These are phyloP conservation scores for Conopomorpha cramerella DNA, from an alignment of 1,140 invertebrate species.

Conservation along the genomic window DNA sequence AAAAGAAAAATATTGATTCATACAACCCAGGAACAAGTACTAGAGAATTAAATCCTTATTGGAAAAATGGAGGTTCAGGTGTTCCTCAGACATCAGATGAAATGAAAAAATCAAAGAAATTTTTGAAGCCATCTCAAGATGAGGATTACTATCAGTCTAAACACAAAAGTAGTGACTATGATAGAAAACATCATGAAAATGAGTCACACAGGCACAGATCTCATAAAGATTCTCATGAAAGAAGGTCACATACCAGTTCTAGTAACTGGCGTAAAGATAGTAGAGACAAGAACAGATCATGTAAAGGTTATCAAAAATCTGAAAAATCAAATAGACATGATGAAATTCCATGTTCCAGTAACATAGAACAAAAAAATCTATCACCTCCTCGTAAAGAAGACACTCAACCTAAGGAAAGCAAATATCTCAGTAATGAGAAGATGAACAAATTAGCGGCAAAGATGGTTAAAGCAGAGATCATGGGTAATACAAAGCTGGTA, in stretches of 20 bases:
- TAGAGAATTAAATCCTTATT: constrained; percentile 89
- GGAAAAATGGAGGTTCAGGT: constrained; percentile 86
- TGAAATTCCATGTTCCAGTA: neutral
- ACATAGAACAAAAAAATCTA: constrained; percentile 2
- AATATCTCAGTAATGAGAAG: constrained; percentile 73
- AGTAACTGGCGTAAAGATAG: neutral
- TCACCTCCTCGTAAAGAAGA: constrained; percentile 14
- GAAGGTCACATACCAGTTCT: neutral
- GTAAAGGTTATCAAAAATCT: no score
- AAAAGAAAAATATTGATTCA: constrained; percentile 61
- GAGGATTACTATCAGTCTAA: constrained; percentile 19
- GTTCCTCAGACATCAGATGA: constrained; percentile 62
- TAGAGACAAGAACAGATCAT: constrained; percentile 6
- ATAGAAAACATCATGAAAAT: neutral
- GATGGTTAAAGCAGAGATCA: constrained; percentile 88
- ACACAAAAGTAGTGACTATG: neutral
- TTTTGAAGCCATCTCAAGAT: constrained; percentile 36
- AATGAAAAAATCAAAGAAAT: constrained; percentile 39
- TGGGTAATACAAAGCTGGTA: constrained; percentile 76
- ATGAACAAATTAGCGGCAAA: constrained; percentile 88
- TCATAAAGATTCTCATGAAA: neutral
- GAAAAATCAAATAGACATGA: no score
- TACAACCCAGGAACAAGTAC: constrained; percentile 74
- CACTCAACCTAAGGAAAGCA: constrained; percentile 8
- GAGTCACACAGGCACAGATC: neutral